These are phyloP conservation scores for Agelaius tricolor DNA, from an alignment of 2,113 vertebrate species.

Conservation along the genomic window DNA sequence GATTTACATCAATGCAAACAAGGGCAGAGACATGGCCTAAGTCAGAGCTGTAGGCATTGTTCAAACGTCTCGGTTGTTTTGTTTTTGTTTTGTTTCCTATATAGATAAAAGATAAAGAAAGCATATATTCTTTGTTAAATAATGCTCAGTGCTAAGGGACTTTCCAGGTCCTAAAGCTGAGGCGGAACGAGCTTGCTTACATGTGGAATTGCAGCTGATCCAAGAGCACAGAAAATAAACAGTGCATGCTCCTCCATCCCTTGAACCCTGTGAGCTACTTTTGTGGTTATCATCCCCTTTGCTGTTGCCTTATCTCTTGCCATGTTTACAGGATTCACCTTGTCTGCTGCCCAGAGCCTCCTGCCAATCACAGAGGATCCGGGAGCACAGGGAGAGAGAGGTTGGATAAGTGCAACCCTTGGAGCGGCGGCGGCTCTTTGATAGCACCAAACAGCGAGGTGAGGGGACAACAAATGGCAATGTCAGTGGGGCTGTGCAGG, in stretches of 20 bases:
- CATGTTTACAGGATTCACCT: constrained; percentile 46
- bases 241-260: constrained; percentile 9
- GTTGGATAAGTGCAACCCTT: not conserved
- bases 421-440: not conserved
- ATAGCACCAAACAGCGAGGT: not conserved
- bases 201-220: constrained; percentile 50
- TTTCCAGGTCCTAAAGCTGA: constrained; percentile 51
- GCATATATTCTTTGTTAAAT: constrained; percentile 51
- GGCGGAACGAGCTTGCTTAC: constrained; percentile 21
- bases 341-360: constrained; percentile 25
- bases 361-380: not conserved
- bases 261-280: constrained; percentile 23
- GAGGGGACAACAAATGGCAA: not conserved
- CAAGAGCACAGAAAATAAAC: constrained; percentile 52
- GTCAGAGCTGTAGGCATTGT: constrained; percentile 54
- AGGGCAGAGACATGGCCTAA: constrained; percentile 53
- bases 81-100: constrained; percentile 65
- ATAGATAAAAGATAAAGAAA: constrained; percentile 64
- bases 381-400: not conserved
- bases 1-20: constrained; percentile 68
- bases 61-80: constrained; percentile 25
- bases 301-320: constrained; percentile 37
- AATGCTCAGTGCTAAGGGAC: constrained; percentile 46
- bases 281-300: constrained; percentile 18
- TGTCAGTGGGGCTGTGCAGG: not conserved